Base-by-base conservation (phyloP, 2,888 invertebrate species). In the Lycia hirtaria region DNA sequence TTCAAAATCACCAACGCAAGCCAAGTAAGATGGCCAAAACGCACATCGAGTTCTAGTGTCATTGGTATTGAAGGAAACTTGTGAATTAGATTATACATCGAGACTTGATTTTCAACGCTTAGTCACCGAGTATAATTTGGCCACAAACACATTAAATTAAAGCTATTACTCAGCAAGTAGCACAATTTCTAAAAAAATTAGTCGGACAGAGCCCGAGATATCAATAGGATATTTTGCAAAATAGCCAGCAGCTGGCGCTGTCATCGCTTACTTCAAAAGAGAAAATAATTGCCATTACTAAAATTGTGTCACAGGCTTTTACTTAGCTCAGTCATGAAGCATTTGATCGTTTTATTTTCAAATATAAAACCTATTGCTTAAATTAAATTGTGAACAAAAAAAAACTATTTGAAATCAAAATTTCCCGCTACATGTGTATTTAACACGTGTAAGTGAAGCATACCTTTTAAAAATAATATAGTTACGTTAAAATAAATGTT, bases 1-100 rank as follows among this genome's bases (percentile, higher is more conserved):
- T 81, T 90, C 89, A 89, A 89, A 91, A 88, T 90, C 90, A 91
- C 91, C 88, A 91, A 91, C 88, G 89, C 91, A 89, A 92, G 91
- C 92, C 89, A 90, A 89, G 85, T 89, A 90, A 92, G 90, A 91
- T 92, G 92, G 92, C 92, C 88, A 91, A 88, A 90, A 90, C 91
- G 90, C 92, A 91, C 89, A 88, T 90, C 88, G 87, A 90, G 87
- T 88, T 88, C 88, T 83, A 90, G 83, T 87, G 89, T 88, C 90
- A 89, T 88, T 84, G 83, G 87, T 85, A 85, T 87, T 82, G 84
- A 87, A 78, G 85, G 82, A 81, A 88, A 87, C 82, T 87, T 85
- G 75, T 78, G 76, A 80, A 81, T 78, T 82, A 85, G 77, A 81
- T 80, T 80, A 82, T 81, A 82, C 89, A 91, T 90, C 81, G 83